Conservation (phyloP, 2,888 invertebrate genomes). For the Melitaea athalia region DNA sequence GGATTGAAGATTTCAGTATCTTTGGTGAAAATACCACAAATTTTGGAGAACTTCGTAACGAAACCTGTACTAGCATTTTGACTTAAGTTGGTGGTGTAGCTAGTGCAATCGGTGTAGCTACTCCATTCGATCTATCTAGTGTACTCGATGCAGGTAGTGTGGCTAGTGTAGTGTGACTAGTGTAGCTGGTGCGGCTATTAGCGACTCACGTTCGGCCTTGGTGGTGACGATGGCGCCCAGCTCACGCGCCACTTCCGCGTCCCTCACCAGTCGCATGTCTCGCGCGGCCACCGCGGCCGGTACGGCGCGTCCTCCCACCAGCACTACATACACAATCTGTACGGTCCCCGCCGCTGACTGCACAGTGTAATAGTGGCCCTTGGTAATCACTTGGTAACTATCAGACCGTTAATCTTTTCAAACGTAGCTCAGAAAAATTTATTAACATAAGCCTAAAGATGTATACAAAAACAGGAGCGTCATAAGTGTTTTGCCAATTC, state of each 20-base stretch:
- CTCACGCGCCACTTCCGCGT: slow-evolving; percentile 88
- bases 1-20: no score
- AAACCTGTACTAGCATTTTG: no score
- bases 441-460: no score
- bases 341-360: slow-evolving; percentile 78
- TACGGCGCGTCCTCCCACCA: slow-evolving; percentile 90
- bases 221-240: slow-evolving; percentile 89
- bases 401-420: not conserved
- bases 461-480: no score
- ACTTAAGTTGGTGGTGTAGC: no score
- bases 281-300: slow-evolving; percentile 90
- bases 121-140: no score
- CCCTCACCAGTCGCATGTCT: slow-evolving; percentile 91
- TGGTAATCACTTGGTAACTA: no score
- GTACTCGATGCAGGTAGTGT: no score
- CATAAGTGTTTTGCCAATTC: no score
- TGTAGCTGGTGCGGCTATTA: not conserved
- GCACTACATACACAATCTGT: slow-evolving; percentile 90
- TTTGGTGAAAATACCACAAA: no score
- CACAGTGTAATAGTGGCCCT: not conserved
- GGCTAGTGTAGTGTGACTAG: not conserved
- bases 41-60: no score
- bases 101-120: no score
- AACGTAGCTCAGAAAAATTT: not conserved
- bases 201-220: slow-evolving; percentile 92